Conservation (phyloP, 1,140 invertebrate genomes). For the Sweltsa coloradensis region DNA sequence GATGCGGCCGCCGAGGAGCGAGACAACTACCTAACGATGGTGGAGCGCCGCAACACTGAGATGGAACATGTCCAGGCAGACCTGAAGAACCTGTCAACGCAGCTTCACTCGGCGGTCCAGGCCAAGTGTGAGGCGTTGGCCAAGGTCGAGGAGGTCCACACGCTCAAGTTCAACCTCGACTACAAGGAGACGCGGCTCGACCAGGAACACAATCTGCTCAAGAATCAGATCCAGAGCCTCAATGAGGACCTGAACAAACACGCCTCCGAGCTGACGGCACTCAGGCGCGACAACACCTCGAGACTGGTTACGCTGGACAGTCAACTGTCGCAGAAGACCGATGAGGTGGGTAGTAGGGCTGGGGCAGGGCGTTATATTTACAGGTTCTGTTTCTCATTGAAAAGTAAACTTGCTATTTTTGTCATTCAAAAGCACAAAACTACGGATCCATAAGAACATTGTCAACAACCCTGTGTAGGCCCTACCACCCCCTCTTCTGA, state of each 20-base stretch:
- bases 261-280: slow-evolving; percentile 59
- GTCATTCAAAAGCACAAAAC: no score
- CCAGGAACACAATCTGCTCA: slow-evolving; percentile 58
- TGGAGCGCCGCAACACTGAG: slow-evolving; percentile 54
- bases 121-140: slow-evolving; percentile 73
- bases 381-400: no score
- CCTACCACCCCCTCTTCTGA: no score
- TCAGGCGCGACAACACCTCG: slow-evolving; percentile 59
- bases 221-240: slow-evolving; percentile 61
- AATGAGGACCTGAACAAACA: slow-evolving; percentile 61
- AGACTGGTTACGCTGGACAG: slow-evolving; percentile 60
- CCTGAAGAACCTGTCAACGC: slow-evolving; percentile 44
- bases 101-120: slow-evolving; percentile 51
- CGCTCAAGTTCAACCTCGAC: slow-evolving; percentile 61
- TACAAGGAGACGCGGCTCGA: slow-evolving; percentile 72
- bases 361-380: no score
- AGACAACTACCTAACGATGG: slow-evolving; percentile 50
- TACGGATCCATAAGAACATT: no score
- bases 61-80: slow-evolving; percentile 52
- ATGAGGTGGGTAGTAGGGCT: slow-evolving; percentile 47
- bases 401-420: no score
- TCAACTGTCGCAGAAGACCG: slow-evolving; percentile 60
- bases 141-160: slow-evolving; percentile 64
- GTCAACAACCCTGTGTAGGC: no score
- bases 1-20: slow-evolving; percentile 54